Evolutionary conservation across 1,140 invertebrate species (phyloP).

Genomic region (Caenorhabditis elegans): DNA sequence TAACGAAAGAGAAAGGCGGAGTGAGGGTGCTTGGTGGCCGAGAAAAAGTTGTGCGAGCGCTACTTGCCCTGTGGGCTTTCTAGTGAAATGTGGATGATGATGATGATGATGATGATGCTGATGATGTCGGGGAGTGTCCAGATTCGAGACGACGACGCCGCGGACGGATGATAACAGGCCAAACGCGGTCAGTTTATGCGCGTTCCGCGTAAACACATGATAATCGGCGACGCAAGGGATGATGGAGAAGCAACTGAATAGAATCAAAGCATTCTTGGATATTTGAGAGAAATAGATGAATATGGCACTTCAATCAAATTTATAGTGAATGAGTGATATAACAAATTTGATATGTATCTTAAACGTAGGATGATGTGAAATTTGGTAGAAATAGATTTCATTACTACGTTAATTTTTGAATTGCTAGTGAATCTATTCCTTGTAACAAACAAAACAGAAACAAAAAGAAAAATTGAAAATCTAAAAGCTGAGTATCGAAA

Average conservation of each 20-base stretch:
- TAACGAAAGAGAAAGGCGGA: slow-evolving; percentile 28
- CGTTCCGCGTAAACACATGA: slow-evolving; percentile 19
- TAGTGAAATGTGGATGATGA: slow-evolving; percentile 28
- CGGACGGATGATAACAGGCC: slow-evolving; percentile 16
- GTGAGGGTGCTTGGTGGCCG: background rate
- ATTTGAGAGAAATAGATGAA: no score
- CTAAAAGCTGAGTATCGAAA: no score
- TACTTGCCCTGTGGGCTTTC: background rate
- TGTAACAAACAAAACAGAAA: background rate
- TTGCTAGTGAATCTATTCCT: background rate
- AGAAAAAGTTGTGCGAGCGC: background rate
- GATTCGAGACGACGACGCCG: background rate
- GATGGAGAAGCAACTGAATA: background rate
- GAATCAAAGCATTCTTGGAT: background rate
- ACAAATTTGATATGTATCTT: no score
- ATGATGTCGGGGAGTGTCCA: slow-evolving; percentile 19
- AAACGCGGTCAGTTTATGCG: slow-evolving; percentile 19
- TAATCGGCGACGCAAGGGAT: slow-evolving; percentile 1
- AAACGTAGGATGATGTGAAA: no score
- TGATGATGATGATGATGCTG: no score
- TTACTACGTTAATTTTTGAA: no score
- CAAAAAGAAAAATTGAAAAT: no score
- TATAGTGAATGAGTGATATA: no score
- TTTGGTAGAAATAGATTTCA: no score
- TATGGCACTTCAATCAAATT: no score